Base-by-base conservation (phyloP, 2,797 vertebrate genomes). In the Typhlichthys subterraneus region DNA sequence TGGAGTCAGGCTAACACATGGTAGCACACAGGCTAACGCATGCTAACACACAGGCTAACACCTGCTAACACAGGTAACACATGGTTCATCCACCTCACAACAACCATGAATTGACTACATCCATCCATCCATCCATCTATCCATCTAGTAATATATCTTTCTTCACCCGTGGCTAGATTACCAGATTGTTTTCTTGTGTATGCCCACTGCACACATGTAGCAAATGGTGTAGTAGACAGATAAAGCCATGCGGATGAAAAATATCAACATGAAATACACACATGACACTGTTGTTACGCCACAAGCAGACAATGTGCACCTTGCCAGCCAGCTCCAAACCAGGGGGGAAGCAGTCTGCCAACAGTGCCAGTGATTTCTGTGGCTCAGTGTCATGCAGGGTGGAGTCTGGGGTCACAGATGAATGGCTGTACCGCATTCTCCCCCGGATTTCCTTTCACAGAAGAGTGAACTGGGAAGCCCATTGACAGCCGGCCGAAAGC, bases 401-500 rank as follows among this genome's bases (percentile, higher is more conserved):
- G 55, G 23, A 54, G 56, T 80, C 71, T 61, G 74, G 31, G 84
- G 80, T 85, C 84, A 80, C 82, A 64, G 71, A 51, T 64, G 72
- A 50, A 8, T 29, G 53, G 59, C 62, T 52, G 45, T 12, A 65
- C 38, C n/a, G n/a, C 12, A 45, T 70, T 74, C 75, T 72, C 64
- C 67, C 57, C 67, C 13, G 50, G 63, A 61, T 75, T 65, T 65
- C 63, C 59, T 81, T 79, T 81, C 73, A 79, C 72, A 65, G 68
- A 72, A 65, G 69, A 65, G 62, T 77, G 70, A 79, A 65, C 67
- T 0, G 13, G 58, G 68, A 57, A 76, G 60, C 65, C 56, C 31
- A 1, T 2, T 55, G 82, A 79, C 87, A 84, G 81, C 80, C 84
- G 78, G 82, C 77, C 71, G 52, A 11, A 12, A 77, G 72, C 72